phyloP scores from a whole-genome alignment of 2,797 vertebrate genomes.

The Rhyacichthys aspro region DNA sequence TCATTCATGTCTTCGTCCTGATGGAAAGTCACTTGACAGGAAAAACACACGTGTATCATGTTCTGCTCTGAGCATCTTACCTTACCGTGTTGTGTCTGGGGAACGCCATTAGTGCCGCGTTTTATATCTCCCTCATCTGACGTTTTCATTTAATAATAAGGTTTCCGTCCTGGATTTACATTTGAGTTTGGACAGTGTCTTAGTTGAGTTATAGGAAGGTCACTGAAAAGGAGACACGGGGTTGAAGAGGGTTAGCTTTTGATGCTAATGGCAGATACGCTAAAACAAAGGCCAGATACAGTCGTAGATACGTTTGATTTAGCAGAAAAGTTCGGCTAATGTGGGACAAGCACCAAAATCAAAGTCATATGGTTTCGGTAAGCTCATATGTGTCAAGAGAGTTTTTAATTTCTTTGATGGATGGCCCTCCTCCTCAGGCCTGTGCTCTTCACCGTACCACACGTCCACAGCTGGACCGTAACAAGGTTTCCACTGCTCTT shows the following conservation, averaged over 20 bases:
- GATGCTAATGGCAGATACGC: no score
- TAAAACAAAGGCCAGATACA: neutral
- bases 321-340: no score
- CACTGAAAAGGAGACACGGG: no score
- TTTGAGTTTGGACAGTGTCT: neutral
- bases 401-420: conserved; percentile 21
- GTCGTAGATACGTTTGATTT: no score
- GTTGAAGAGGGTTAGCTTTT: no score
- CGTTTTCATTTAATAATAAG: neutral
- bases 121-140: conserved; percentile 18
- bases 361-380: neutral
- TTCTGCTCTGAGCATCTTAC: conserved; percentile 13
- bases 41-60: conserved; percentile 25
- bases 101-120: conserved; percentile 1
- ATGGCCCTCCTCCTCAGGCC: conserved; percentile 9
- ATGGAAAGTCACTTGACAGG: conserved; percentile 41
- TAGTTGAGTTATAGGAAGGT: neutral
- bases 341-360: no score
- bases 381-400: conserved; percentile 8
- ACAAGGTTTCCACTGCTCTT: conserved; percentile 51
- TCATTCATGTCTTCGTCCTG: conserved; percentile 26
- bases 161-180: neutral
- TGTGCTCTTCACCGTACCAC: conserved; percentile 13
- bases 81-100: conserved; percentile 12
- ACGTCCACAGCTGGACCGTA: conserved; percentile 36